phyloP scores from a whole-genome alignment of 2,797 vertebrate genomes.

The Girardinus metallicus region DNA sequence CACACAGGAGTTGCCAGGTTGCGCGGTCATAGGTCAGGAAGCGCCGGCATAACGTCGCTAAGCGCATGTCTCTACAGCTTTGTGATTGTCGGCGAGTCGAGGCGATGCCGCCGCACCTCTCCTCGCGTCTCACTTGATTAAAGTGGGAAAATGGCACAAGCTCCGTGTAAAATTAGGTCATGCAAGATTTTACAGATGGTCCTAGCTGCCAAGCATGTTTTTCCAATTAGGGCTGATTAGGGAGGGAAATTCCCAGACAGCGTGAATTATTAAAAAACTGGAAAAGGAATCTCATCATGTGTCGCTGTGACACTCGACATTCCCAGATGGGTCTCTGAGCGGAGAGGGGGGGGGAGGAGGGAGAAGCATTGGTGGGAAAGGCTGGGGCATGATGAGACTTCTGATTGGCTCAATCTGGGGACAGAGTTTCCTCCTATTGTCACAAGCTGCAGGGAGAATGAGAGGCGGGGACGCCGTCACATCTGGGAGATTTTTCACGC shows the following conservation, averaged over 20 bases:
- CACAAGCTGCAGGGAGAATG: slow-evolving; percentile 13
- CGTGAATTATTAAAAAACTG: slow-evolving; percentile 79
- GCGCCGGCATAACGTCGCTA: slow-evolving; percentile 21
- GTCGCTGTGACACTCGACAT: slow-evolving; percentile 52
- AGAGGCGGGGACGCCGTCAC: not conserved
- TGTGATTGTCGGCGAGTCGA: slow-evolving; percentile 18
- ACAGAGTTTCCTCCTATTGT: slow-evolving; percentile 70
- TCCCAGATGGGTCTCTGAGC: slow-evolving; percentile 54
- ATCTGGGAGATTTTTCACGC: slow-evolving; percentile 15
- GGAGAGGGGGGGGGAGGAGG: slow-evolving; percentile 3
- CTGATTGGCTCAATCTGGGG: slow-evolving; percentile 58
- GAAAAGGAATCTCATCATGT: slow-evolving; percentile 72
- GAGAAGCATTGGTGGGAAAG: not conserved
- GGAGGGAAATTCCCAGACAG: slow-evolving; percentile 77
- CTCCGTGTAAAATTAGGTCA: slow-evolving; percentile 67
- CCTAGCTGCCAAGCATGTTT: slow-evolving; percentile 75
- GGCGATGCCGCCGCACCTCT: slow-evolving; percentile 30
- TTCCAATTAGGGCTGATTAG: slow-evolving; percentile 79
- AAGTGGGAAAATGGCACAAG: slow-evolving; percentile 67
- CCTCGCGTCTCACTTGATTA: slow-evolving; percentile 58
- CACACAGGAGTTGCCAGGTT: not conserved
- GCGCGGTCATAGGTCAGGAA: slow-evolving; percentile 9
- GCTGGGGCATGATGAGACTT: slow-evolving; percentile 27
- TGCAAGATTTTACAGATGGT: slow-evolving; percentile 73
- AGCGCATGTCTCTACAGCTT: slow-evolving; percentile 10